These are phyloP conservation scores for Crax fasciolata DNA, from an alignment of 2,797 vertebrate species.

Conservation along the genomic window DNA sequence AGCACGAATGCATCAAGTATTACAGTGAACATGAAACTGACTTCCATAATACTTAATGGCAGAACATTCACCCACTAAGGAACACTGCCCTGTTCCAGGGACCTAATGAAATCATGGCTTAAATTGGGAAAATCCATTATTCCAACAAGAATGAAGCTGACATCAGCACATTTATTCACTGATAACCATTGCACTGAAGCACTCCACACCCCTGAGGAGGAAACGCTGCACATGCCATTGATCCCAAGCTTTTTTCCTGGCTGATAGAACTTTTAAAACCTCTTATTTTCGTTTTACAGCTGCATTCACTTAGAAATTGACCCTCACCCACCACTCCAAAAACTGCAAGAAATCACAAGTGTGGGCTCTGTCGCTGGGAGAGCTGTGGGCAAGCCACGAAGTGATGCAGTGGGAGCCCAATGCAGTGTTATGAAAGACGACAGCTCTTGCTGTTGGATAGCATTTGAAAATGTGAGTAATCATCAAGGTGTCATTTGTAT, in stretches of 20 bases:
- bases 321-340: neutral
- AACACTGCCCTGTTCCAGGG: neutral
- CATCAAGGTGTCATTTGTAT: conserved; percentile 67
- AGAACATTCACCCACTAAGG: neutral
- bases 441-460: conserved; percentile 44
- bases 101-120: neutral
- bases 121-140: neutral
- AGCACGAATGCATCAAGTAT: neutral
- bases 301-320: neutral
- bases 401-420: neutral
- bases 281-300: neutral
- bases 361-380: neutral
- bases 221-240: neutral
- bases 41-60: neutral
- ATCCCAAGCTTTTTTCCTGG: neutral
- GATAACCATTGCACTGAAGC: neutral
- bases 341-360: neutral
- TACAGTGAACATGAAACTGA: neutral
- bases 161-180: neutral
- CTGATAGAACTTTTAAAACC: neutral
- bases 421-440: conserved; percentile 2
- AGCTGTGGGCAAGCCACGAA: neutral
- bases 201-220: neutral
- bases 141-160: neutral
- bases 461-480: conserved; percentile 73